These are phyloP conservation scores for Eulemur mongoz DNA, from an alignment of 2,797 vertebrate genomes.

Conservation along the genomic window DNA sequence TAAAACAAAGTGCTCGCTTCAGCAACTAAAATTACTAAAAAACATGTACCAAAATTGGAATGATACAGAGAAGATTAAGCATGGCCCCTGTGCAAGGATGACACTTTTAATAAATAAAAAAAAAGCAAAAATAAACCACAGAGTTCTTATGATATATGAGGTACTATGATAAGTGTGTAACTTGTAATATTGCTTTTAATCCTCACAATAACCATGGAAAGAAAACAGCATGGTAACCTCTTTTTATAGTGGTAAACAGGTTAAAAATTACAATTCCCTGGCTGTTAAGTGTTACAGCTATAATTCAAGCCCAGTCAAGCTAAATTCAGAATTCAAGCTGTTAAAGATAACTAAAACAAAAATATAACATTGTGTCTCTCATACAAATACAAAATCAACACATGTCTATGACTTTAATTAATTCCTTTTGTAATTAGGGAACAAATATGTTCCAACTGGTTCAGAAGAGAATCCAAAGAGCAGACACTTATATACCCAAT, in stretches of 20 bases:
- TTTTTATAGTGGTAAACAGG: neutral
- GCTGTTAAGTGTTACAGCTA: neutral
- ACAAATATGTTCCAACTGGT: neutral
- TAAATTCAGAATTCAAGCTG: neutral
- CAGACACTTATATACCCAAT: neutral
- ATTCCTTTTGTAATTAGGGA: neutral
- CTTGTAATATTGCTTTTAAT: neutral
- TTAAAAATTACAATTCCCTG: slow-evolving; percentile 1
- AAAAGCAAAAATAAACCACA: neutral
- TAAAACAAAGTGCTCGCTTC: neutral
- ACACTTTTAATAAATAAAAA: too few relatives aligned
- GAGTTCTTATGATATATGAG: neutral
- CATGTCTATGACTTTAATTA: neutral
- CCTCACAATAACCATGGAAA: neutral
- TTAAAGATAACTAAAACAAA: slow-evolving; percentile 13
- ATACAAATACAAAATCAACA: slow-evolving; percentile 29
- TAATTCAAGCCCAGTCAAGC: neutral
- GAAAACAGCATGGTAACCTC: neutral
- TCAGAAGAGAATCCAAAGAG: neutral
- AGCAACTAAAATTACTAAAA: too few relatives aligned
- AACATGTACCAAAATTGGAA: neutral
- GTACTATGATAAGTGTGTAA: neutral
- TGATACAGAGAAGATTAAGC: neutral
- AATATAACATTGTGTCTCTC: neutral
- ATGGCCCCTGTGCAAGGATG: neutral